Conservation (phyloP, 2,113 vertebrate species). For the Austrofundulus limnaeus region DNA sequence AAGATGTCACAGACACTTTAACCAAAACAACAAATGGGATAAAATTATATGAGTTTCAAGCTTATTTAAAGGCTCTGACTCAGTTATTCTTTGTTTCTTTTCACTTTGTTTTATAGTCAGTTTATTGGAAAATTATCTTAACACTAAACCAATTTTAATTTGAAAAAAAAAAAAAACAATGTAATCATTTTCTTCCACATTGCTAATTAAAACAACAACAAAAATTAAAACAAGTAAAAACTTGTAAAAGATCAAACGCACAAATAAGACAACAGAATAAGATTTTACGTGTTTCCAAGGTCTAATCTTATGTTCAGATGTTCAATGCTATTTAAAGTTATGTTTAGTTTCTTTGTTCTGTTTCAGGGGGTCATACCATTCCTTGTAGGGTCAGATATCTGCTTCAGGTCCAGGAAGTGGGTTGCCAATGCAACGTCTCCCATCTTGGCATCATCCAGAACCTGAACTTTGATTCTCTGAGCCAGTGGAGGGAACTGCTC, state of each 20-base stretch:
- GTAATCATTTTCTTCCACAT: too few relatives aligned
- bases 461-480: slow-evolving; percentile 86
- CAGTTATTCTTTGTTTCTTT: not conserved
- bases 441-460: slow-evolving; percentile 87
- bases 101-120: not conserved
- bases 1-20: too few relatives aligned
- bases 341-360: not conserved
- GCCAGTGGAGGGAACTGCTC: slow-evolving; percentile 93
- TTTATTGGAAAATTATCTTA: too few relatives aligned
- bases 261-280: not conserved
- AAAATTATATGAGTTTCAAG: too few relatives aligned
- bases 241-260: not conserved
- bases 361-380: slow-evolving; percentile 75
- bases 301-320: not conserved
- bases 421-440: slow-evolving; percentile 86
- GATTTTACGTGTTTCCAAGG: too few relatives aligned
- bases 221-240: too few relatives aligned
- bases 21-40: too few relatives aligned
- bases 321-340: not conserved
- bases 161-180: too few relatives aligned
- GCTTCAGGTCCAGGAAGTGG: slow-evolving; percentile 87
- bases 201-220: too few relatives aligned
- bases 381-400: slow-evolving; percentile 88
- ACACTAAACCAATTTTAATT: too few relatives aligned
- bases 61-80: not conserved